Base-by-base conservation (phyloP, 1,140 invertebrate species). In the Pemphigus obesinymphae region DNA sequence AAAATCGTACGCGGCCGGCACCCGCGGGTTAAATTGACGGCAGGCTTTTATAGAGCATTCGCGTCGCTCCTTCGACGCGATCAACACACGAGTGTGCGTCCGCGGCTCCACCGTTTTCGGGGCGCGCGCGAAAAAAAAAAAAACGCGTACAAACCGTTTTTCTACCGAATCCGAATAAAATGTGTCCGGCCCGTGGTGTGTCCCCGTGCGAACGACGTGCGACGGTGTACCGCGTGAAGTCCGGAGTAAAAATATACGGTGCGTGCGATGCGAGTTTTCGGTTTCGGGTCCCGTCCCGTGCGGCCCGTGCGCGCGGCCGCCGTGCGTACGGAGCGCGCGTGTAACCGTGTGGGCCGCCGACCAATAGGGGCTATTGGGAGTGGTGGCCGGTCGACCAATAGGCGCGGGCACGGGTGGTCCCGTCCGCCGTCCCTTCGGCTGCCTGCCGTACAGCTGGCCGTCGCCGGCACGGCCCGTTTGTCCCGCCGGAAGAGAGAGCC, bases 281-380 rank as follows among this genome's bases (percentile, higher is more conserved):
- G 37, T 13, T 63, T 63, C 53, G 75, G 34, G 20, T n/a, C n/a
- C n/a, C n/a, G n/a, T n/a, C n/a, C n/a, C n/a, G n/a, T n/a, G 23
- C 17, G 29, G 26, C 13, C 8, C 20, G 68, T 72, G n/a, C n/a
- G 23, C 8, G 37, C 11, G 43, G 5, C 0, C 3, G 40, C 37
- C 53, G 75, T 58, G n/a, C 45, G 37, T 61, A 8, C 20, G 4
- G 11, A 7, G 20, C 34, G 48, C 72, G 20, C n/a, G 72, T 20
- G 72, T 31, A 31, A 1, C 15, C 11, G 31, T 15, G 76, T 80
- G 76, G 76, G 76, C 31, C 37, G 76, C 53, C n/a, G 37, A 80
- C 76, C 76, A 80, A 80, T 80, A 43, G 55, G 55, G 76, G 34
- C 34, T 40, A n/a, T 11, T 63, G 76, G 76, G 76, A 80, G 76